phyloP scores from a whole-genome alignment of 1,140 invertebrate genomes.

The Nasonia vitripennis region DNA sequence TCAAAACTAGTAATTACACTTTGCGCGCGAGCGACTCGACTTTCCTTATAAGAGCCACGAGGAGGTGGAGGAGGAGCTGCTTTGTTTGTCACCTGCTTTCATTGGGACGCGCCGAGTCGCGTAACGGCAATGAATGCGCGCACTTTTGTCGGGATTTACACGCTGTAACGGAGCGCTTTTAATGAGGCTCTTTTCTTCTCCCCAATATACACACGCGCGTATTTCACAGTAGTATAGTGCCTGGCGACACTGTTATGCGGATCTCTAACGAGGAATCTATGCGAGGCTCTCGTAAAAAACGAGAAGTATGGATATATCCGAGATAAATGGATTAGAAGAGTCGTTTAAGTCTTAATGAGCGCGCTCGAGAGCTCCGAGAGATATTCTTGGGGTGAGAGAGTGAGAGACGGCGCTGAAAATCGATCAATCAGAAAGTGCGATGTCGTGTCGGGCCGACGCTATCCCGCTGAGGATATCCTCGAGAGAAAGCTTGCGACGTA shows the following conservation, averaged over 20 bases:
- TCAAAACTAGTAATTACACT: constrained; percentile 4
- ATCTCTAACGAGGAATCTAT: neutral
- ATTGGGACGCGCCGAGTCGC: neutral
- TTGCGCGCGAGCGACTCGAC: neutral
- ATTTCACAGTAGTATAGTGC: too few species aligned
- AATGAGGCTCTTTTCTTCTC: neutral
- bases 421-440: constrained; percentile 50
- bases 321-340: constrained; percentile 31
- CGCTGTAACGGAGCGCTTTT: neutral
- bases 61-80: too few species aligned
- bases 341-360: constrained; percentile 22
- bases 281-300: too few species aligned
- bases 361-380: neutral
- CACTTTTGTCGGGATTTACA: neutral
- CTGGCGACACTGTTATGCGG: too few species aligned
- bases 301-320: neutral
- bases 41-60: neutral
- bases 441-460: constrained; percentile 32
- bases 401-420: neutral
- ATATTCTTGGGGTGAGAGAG: neutral
- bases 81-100: neutral
- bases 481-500: neutral
- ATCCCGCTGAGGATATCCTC: constrained; percentile 35
- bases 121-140: neutral
- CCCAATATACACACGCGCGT: neutral